Evolutionary conservation across 2,888 invertebrate species (phyloP), one percentile per base, ranked within the genome.

Genomic region (Trachelus iudaicus): DNA sequence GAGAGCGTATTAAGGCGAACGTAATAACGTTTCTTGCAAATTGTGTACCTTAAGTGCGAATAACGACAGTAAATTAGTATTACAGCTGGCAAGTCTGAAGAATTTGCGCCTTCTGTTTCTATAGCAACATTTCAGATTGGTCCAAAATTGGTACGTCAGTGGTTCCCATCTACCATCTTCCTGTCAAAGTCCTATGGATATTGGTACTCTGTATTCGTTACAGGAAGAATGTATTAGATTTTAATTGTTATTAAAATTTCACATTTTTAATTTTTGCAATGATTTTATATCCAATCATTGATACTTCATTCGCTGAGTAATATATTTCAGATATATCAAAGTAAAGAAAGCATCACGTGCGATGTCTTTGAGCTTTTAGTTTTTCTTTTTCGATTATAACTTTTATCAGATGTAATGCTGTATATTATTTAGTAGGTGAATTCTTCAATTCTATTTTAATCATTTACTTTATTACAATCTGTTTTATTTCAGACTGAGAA

Each of bases 81-180:
- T 76, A 86, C 81, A 81, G 79, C 81, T 82, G 81, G 79, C 80
- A 74, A 71, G 69, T 73, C 34, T 23, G 30, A 74, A 74, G 34
- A 74, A 74, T 74, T 74, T 35, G 34, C 12, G 30, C 74, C 74
- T 35, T 34, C 74, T 76, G 82, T 82, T 82, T 82, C 81, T 85
- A 84, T 81, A 82, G 85, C 79, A 85, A 83, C 83, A 80, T 78
- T 56, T 69, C 75, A 79, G 80, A 80, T 79, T 77, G 76, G 73
- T 75, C 31, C 71, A 23, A 71, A 71, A 31, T 71, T 71, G 31
- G 31, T 71, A 31, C 71, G 9, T 34, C 71, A 71, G 71, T 33
- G 71, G 71, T 71, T 71, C 71, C 34, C 71, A 71, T 31, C 30
- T 34, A 56, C 34, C 11, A 6, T 71, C 34, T 71, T 34, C 6